Evolutionary conservation across 2,113 vertebrate species (phyloP).

Genomic region (Isurus oxyrinchus): DNA sequence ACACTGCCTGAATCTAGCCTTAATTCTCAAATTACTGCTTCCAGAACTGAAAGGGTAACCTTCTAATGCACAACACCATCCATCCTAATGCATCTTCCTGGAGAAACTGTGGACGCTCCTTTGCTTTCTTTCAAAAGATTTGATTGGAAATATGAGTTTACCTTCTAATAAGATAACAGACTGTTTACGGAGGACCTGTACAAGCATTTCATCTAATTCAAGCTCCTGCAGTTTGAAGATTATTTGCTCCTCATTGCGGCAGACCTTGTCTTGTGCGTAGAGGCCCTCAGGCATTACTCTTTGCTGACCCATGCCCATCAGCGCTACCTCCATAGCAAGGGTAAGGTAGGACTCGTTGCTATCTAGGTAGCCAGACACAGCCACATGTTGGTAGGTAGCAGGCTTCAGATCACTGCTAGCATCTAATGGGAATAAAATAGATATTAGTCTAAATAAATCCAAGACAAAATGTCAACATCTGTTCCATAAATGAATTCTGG

Average conservation of each 20-base stretch:
- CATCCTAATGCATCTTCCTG: background rate
- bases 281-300: conserved; percentile 94
- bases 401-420: conserved; percentile 71
- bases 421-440: conserved; percentile 55
- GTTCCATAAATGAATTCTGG: background rate
- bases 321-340: conserved; percentile 86
- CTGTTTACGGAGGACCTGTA: conserved; percentile 86
- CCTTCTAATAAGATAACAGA: conserved; percentile 87
- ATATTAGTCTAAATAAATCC: background rate
- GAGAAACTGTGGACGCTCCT: background rate
- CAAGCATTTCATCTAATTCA: conserved; percentile 80
- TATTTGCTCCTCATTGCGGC: conserved; percentile 95
- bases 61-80: background rate
- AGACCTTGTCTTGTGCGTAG: conserved; percentile 95
- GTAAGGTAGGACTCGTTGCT: conserved; percentile 85
- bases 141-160: conserved; percentile 46
- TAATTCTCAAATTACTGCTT: background rate
- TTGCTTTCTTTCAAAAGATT: background rate
- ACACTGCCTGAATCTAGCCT: background rate
- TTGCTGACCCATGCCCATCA: conserved; percentile 98
- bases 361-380: conserved; percentile 68
- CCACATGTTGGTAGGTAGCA: conserved; percentile 85
- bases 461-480: conserved; percentile 12
- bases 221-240: conserved; percentile 85
- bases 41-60: background rate